Conservation (phyloP, 2,888 invertebrate genomes). For the Nephrotoma flavescens region DNA sequence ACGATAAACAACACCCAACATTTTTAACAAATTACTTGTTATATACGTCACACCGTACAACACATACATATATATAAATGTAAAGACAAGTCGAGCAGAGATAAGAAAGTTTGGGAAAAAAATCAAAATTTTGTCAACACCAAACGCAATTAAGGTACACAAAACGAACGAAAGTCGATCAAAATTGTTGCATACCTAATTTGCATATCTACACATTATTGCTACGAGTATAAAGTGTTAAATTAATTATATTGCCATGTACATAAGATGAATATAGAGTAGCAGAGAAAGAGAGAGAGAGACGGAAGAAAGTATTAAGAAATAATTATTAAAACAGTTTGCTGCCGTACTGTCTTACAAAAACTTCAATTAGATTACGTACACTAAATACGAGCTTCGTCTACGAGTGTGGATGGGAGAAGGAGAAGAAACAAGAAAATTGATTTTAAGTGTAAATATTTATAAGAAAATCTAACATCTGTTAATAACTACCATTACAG, state of each 20-base stretch:
- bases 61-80: too few species aligned
- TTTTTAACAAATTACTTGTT: neutral
- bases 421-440: neutral
- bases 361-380: neutral
- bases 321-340: neutral
- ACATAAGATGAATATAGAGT: neutral
- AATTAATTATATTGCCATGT: neutral
- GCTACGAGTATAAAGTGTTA: neutral
- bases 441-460: neutral
- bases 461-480: neutral
- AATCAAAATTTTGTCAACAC: neutral
- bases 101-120: neutral
- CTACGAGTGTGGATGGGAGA: neutral
- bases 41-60: too few species aligned
- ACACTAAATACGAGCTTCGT: neutral
- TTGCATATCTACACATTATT: neutral
- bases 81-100: neutral
- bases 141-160: neutral
- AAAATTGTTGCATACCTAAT: neutral
- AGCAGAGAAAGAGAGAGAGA: neutral
- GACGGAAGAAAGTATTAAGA: neutral
- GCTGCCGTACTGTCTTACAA: neutral
- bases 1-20: neutral
- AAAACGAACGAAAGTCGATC: neutral
- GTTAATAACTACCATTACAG: neutral